These are phyloP conservation scores for Eilema caniola DNA, from an alignment of 2,888 invertebrate species.

Conservation along the genomic window DNA sequence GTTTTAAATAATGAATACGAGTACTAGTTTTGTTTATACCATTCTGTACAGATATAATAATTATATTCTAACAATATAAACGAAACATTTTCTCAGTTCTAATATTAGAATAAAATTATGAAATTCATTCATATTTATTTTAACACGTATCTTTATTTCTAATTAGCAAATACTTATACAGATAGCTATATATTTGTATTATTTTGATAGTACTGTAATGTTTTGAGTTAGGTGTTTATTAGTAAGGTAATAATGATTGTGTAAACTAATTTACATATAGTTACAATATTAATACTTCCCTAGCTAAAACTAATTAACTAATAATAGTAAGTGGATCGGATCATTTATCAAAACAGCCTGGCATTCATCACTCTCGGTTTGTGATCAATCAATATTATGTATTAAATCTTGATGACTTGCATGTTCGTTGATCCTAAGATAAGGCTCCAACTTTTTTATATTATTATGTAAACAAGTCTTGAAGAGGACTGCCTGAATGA, in stretches of 20 bases:
- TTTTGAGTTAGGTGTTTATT: too few relatives aligned
- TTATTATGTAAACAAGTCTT: background rate
- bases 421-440: background rate
- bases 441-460: background rate
- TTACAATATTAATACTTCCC: background rate
- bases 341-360: constrained; percentile 7
- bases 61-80: background rate
- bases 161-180: background rate
- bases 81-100: background rate
- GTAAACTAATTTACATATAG: too few relatives aligned
- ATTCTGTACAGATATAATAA: background rate
- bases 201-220: too few relatives aligned
- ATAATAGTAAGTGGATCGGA: constrained; percentile 4
- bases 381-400: constrained; percentile 12
- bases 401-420: constrained; percentile 8
- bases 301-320: background rate
- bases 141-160: background rate
- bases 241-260: too few relatives aligned
- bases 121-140: background rate
- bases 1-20: background rate
- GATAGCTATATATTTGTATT: too few relatives aligned
- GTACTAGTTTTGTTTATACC: background rate
- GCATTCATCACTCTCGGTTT: background rate
- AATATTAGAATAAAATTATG: background rate
- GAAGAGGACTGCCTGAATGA: background rate